Evolutionary conservation across 2,113 vertebrate species (phyloP), one percentile per base, ranked within the genome.

Genomic region (Vicugna pacos): DNA sequence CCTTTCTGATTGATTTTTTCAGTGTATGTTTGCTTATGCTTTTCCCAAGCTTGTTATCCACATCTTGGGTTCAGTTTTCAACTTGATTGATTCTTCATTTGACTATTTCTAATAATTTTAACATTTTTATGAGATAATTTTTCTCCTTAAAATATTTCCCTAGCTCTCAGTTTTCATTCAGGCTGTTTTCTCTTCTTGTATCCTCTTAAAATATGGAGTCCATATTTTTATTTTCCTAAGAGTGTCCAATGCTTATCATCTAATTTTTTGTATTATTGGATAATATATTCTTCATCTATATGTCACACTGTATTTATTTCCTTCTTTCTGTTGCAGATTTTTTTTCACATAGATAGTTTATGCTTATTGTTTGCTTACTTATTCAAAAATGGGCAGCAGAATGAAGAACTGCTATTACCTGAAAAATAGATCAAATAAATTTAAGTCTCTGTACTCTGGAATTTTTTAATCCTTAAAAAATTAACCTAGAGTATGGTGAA

Each of bases 31-130:
- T 38, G 32, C 64, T 28, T 58, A 5, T 58, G 11, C 6, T 69
- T 92, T 94, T 73, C 62, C 62, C 26, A 67, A 67, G 14, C 19
- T 67, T 75, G 12, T 80, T 92, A 30, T 84, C 42, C 11, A 73
- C 3, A 67, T 67, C 48, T 85, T 22, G 75, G 62, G 8, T 70
- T 93, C 11, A 46, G 28, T 80, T 92, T 95, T 73, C 42, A 96
- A 22, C 30, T 89, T 65, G 70, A 10, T 38, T 75, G 42, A 38
- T 69, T 85, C 64, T 92, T 95, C 22, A 89, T 88, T 89, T 93
- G 81, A 76, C 24, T 80, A 10, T 82, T 90, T 76, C 46, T 52
- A 82, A 67, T 80, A 85, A 81, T 60, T 93, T 89, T 54, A 67
- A 38, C 52, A 38, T 86, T 90, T 81, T 80, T 30, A 16, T 90